phyloP scores from a whole-genome alignment of 2,797 vertebrate species.

The Aselliscus stoliczkanus region DNA sequence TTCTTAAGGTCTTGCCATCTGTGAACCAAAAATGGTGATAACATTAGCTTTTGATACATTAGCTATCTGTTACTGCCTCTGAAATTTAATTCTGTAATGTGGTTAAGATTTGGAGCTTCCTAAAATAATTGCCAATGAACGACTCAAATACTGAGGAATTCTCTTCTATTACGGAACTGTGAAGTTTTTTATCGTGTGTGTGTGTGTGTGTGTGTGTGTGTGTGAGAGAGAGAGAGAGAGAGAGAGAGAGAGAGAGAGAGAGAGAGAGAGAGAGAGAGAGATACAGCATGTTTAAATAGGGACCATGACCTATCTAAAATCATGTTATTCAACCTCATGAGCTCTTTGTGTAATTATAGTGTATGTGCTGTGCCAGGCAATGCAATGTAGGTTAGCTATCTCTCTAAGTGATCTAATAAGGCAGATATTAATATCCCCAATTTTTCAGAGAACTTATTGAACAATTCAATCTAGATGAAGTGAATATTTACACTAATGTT shows the following conservation, averaged over 20 bases:
- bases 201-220: not conserved
- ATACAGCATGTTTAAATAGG: not conserved
- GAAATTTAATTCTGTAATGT: not conserved
- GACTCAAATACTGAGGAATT: not conserved
- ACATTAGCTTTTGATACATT: too few relatives aligned
- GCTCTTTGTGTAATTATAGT: not conserved
- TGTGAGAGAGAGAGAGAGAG: not conserved
- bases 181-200: not conserved
- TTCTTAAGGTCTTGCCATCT: not conserved
- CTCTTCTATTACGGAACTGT: fast-evolving
- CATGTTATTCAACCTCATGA: not conserved
- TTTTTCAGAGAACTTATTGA: not conserved
- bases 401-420: not conserved
- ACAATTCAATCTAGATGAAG: not conserved
- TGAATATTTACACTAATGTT: not conserved
- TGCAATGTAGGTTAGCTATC: not conserved
- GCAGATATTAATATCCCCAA: not conserved
- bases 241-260: too few relatives aligned
- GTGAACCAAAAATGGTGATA: not conserved
- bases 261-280: too few relatives aligned
- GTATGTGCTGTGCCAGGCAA: fast-evolving
- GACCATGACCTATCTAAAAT: not conserved
- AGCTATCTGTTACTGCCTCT: not conserved
- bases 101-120: not conserved
- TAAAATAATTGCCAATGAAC: not conserved